Evolutionary conservation across 1,140 invertebrate genomes (phyloP).

Genomic region (Hylaeus volcanicus): DNA sequence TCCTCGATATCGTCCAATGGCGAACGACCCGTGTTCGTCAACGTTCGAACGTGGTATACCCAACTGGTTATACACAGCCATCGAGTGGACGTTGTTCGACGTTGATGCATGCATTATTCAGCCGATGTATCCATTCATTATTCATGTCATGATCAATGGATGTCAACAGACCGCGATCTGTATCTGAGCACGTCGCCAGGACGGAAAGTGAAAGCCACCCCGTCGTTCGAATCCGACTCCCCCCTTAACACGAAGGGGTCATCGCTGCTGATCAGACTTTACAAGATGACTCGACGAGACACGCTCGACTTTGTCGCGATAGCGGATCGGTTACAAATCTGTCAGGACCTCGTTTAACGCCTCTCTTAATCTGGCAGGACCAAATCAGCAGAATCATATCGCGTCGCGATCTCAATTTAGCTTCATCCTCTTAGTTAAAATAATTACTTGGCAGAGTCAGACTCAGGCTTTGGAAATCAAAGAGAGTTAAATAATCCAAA

Average conservation of each 20-base stretch:
- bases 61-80: conserved; percentile 56
- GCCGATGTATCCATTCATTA: conserved; percentile 71
- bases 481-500: no score
- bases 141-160: conserved; percentile 73
- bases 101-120: conserved; percentile 74
- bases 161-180: conserved; percentile 71
- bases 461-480: no score
- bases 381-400: no score
- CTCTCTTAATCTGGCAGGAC: no score
- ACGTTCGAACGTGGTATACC: conserved; percentile 40
- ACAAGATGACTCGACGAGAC: neutral
- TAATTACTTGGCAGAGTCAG: no score
- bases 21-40: conserved; percentile 52
- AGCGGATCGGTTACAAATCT: neutral
- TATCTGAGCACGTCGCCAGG: conserved; percentile 60
- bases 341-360: neutral
- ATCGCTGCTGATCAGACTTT: conserved; percentile 15
- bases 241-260: neutral
- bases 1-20: conserved; percentile 30
- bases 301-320: conserved; percentile 6
- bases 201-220: conserved; percentile 60
- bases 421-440: no score
- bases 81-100: conserved; percentile 67
- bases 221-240: neutral
- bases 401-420: no score